These are phyloP conservation scores for Sthenelais limicola DNA, from an alignment of 2,888 invertebrate genomes.

Conservation along the genomic window DNA sequence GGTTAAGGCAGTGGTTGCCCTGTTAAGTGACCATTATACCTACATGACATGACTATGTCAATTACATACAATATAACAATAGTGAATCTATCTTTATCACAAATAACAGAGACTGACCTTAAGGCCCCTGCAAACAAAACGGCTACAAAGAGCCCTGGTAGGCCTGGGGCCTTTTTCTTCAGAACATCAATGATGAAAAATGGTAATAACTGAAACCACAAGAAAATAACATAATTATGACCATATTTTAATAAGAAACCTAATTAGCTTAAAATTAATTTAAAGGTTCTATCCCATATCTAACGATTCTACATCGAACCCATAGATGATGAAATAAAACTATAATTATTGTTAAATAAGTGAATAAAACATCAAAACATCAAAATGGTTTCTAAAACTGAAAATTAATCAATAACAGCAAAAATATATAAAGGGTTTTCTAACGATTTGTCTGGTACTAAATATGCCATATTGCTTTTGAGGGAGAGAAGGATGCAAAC, in stretches of 20 bases:
- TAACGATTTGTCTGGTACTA: too few species aligned
- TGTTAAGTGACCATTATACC: neutral
- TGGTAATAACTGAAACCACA: slow-evolving; percentile 36
- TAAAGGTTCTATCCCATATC: too few species aligned
- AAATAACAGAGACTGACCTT: slow-evolving; percentile 29
- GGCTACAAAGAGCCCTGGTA: slow-evolving; percentile 45
- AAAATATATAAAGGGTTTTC: too few species aligned
- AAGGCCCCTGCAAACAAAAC: slow-evolving; percentile 45
- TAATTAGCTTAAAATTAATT: too few species aligned
- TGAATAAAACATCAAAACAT: too few species aligned
- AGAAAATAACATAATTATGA: too few species aligned
- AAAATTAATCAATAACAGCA: too few species aligned
- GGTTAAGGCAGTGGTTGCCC: neutral
- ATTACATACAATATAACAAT: neutral
- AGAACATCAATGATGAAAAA: slow-evolving; percentile 43
- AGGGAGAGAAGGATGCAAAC: too few species aligned
- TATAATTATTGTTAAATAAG: too few species aligned
- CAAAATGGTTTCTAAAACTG: too few species aligned
- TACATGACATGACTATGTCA: neutral
- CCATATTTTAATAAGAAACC: too few species aligned
- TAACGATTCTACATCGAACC: neutral
- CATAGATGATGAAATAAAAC: slow-evolving; percentile 13
- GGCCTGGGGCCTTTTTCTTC: slow-evolving; percentile 5
- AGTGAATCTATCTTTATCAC: neutral
- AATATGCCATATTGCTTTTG: too few species aligned